A percentile compares a stretch with the other conserved stretches of the same genome.
Conservation (phyloP, 2,888 invertebrate species). For the Drosophila bunnanda region DNA sequence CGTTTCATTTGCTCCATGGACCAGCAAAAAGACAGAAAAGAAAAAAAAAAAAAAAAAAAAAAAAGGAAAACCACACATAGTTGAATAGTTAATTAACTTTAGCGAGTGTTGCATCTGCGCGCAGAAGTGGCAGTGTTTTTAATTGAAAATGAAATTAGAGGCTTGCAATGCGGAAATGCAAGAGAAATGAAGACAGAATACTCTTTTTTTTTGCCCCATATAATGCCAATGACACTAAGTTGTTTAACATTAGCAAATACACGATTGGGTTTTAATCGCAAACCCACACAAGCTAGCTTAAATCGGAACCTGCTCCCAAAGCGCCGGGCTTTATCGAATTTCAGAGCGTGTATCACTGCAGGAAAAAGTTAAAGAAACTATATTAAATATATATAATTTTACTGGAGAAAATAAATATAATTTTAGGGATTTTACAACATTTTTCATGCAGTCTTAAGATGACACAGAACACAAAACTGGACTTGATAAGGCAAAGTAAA, state of each 20-base stretch:
- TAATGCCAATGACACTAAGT: constrained; percentile 44
- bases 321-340: constrained; percentile 17
- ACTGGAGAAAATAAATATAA: not conserved
- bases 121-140: constrained; percentile 53
- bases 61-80: constrained; percentile 29
- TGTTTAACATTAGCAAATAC: constrained; percentile 26
- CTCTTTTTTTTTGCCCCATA: constrained; percentile 11
- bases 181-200: constrained; percentile 11
- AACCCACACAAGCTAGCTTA: constrained; percentile 2
- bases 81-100: constrained; percentile 73
- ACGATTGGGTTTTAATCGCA: constrained; percentile 33
- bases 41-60: not conserved
- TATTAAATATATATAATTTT: not conserved
- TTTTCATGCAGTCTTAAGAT: not conserved
- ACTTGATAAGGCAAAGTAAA: not conserved
- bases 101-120: constrained; percentile 58
- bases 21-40: not conserved
- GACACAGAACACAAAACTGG: not conserved
- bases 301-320: constrained; percentile 20
- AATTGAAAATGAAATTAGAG: constrained; percentile 69
- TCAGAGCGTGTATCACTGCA: not conserved
- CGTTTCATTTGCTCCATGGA: constrained; percentile 49
- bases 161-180: constrained; percentile 67
- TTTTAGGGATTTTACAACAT: not conserved
- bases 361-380: not conserved